Percentiles rank a stretch among this genome's conserved stretches.
phyloP scores from a whole-genome alignment of 2,113 vertebrate species.

The Monopterus albus region DNA sequence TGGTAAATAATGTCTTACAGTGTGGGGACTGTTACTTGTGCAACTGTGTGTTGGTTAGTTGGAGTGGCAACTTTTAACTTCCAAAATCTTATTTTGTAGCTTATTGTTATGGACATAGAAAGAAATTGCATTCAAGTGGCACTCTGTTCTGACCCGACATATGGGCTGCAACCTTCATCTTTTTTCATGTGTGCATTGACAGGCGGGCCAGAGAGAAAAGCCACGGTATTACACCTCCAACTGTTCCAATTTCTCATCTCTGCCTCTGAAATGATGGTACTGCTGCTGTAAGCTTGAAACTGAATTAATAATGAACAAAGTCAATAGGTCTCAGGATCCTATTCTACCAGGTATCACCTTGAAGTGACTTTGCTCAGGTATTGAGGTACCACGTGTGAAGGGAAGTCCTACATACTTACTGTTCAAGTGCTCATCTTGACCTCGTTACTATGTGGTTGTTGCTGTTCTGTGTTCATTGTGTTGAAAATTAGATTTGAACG shows the following conservation, averaged over 20 bases:
- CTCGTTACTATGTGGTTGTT: constrained; percentile 35
- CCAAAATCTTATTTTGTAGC: constrained; percentile 9
- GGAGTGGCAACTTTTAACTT: constrained; percentile 12
- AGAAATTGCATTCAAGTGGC: constrained; percentile 31
- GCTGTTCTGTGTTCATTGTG: constrained; percentile 6
- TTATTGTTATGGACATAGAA: constrained; percentile 6
- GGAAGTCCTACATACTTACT: constrained; percentile 62
- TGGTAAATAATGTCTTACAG: constrained; percentile 3
- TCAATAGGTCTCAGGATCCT: constrained; percentile 79
- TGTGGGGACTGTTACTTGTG: no score
- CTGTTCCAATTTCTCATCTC: constrained; percentile 80
- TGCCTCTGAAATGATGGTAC: constrained; percentile 78
- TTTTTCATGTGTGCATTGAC: constrained; percentile 72
- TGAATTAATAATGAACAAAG: constrained; percentile 85
- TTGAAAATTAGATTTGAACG: constrained; percentile 26
- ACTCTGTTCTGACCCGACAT: constrained; percentile 38
- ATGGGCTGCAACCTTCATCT: constrained; percentile 65
- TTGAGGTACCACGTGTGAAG: constrained; percentile 42
- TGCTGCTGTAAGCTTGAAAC: constrained; percentile 76
- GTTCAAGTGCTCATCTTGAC: constrained; percentile 17
- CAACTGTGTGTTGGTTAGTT: no score
- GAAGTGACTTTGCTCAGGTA: constrained; percentile 80
- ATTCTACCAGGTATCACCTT: constrained; percentile 81
- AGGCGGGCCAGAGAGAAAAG: constrained; percentile 69
- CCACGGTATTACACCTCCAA: constrained; percentile 76